These are phyloP conservation scores for Acanthiza pusilla DNA, from an alignment of 2,797 vertebrate species.

Conservation along the genomic window DNA sequence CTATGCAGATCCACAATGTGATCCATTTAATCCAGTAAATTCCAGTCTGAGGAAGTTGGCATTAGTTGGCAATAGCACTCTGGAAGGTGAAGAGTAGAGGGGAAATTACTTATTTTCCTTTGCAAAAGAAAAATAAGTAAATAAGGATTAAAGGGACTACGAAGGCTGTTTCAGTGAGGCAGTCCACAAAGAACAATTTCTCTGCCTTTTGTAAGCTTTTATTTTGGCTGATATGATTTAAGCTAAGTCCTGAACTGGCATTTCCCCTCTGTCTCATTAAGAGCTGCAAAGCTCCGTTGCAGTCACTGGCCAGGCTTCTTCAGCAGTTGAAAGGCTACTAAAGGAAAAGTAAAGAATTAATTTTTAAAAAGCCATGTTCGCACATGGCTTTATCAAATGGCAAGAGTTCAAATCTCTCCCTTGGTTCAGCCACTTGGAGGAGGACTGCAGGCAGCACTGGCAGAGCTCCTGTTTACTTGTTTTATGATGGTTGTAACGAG, in stretches of 20 bases:
- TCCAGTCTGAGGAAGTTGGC: not conserved
- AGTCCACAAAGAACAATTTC: slow-evolving; percentile 37
- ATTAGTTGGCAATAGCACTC: not conserved
- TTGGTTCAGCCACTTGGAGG: slow-evolving; percentile 10
- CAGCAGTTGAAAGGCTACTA: slow-evolving; percentile 26
- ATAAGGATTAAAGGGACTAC: slow-evolving; percentile 20
- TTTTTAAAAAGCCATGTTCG: not conserved
- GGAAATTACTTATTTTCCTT: not conserved
- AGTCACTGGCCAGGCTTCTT: not conserved
- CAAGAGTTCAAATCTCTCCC: slow-evolving; percentile 40
- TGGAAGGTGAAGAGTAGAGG: not conserved
- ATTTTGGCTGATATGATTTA: slow-evolving; percentile 27
- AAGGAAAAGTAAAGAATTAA: slow-evolving; percentile 36
- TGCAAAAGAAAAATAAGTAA: not conserved
- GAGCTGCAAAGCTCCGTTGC: not conserved
- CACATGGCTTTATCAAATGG: slow-evolving; percentile 31
- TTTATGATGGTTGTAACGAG: slow-evolving; percentile 65
- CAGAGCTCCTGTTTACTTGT: slow-evolving; percentile 67
- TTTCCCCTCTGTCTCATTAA: not conserved
- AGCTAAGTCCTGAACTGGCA: slow-evolving; percentile 19
- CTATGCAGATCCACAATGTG: not conserved
- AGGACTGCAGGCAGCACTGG: slow-evolving; percentile 47
- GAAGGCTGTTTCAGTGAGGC: not conserved
- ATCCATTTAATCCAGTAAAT: not conserved
- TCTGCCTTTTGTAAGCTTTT: slow-evolving; percentile 22